Evolutionary conservation across 23 tunicate species (phyloP).

Genomic region (Trididemnum nubilum): DNA sequence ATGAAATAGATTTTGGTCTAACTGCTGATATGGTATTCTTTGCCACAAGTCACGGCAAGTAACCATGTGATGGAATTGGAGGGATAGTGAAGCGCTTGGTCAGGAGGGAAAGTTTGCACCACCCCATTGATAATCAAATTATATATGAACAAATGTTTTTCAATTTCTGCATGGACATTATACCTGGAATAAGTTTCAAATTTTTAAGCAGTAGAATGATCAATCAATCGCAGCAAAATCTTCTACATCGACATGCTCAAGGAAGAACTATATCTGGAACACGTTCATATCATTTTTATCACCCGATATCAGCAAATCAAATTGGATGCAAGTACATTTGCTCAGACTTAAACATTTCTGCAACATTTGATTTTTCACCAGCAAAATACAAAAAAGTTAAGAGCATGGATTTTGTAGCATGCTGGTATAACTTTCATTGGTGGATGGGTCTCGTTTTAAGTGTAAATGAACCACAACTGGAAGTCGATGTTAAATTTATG

Average conservation of each 20-base stretch:
- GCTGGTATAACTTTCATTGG: constrained; percentile 3
- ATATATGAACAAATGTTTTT: not conserved
- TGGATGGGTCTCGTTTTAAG: not conserved
- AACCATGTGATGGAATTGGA: constrained; percentile 19
- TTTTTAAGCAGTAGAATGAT: not conserved
- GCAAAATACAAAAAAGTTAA: not conserved
- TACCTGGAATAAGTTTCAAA: not conserved
- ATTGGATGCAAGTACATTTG: constrained; percentile 6
- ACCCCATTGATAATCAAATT: not conserved
- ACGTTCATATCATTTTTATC: constrained; percentile 2
- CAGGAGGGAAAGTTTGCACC: constrained; percentile 21
- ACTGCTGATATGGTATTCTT: not conserved
- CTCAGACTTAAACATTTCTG: not conserved
- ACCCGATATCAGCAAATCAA: not conserved
- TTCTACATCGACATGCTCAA: not conserved
- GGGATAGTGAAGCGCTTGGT: constrained; percentile 20
- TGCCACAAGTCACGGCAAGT: constrained; percentile 19
- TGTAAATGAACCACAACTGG: not conserved
- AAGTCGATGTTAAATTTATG: not conserved
- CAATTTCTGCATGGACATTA: not conserved
- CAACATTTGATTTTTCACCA: not conserved
- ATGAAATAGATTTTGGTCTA: not conserved
- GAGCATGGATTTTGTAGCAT: not conserved
- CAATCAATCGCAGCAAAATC: not conserved
- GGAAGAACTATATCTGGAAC: constrained; percentile 3